Percentiles rank a stretch among this genome's conserved stretches.
Conservation (phyloP, 2,888 invertebrate genomes). For the Zaprionus obscuricornis region DNA sequence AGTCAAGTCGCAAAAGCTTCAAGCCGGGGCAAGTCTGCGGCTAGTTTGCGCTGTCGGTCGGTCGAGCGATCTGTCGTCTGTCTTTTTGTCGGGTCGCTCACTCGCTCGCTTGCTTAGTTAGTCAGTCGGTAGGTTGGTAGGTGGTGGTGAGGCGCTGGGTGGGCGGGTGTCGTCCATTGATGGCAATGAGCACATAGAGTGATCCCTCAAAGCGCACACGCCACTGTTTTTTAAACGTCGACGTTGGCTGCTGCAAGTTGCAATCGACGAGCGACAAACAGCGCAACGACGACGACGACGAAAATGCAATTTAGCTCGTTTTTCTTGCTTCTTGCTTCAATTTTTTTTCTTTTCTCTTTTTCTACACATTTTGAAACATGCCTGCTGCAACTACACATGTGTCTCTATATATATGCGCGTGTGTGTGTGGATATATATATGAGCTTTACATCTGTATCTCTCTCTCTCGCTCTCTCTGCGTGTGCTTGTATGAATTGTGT, state of each 20-base stretch:
- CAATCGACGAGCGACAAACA: constrained; percentile 57
- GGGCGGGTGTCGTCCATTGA: constrained; percentile 40
- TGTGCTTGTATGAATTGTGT: constrained; percentile 17
- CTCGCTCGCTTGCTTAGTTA: too few species aligned
- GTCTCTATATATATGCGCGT: constrained; percentile 14
- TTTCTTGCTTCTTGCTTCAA: constrained; percentile 75
- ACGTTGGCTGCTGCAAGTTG: constrained; percentile 57
- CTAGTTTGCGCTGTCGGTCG: constrained; percentile 29
- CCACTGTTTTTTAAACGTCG: constrained; percentile 55
- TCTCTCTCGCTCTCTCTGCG: too few species aligned
- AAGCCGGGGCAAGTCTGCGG: constrained; percentile 29
- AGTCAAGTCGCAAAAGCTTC: constrained; percentile 18
- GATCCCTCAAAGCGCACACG: constrained; percentile 27
- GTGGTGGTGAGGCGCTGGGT: constrained; percentile 29
- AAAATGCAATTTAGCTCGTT: constrained; percentile 79
- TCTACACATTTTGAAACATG: constrained; percentile 56
- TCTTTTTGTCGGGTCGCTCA: too few species aligned
- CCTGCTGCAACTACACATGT: constrained; percentile 43
- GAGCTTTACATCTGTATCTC: background rate
- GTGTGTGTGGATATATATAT: constrained; percentile 17
- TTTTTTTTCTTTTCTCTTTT: constrained; percentile 41
- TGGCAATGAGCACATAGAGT: constrained; percentile 21
- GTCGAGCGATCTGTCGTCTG: too few species aligned
- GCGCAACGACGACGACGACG: constrained; percentile 53
- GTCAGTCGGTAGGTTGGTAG: background rate